Evolutionary conservation across 2,888 invertebrate species (phyloP).

Genomic region (Timema cristinae): DNA sequence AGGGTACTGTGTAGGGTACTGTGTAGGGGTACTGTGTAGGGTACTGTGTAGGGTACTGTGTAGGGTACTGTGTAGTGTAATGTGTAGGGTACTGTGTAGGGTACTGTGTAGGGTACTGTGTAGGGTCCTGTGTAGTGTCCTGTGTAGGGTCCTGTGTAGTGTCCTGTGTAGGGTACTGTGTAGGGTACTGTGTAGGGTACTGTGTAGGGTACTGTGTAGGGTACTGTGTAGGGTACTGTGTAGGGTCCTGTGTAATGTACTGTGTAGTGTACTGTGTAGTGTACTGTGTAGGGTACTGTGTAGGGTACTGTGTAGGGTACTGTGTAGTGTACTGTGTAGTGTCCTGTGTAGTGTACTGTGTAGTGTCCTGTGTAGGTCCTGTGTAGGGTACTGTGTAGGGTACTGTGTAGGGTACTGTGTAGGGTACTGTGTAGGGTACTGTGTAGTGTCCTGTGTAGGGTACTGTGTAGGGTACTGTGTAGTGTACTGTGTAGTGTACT

Average conservation of each 20-base stretch:
- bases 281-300: not conserved
- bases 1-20: not conserved
- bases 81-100: not conserved
- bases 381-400: not conserved
- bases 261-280: not conserved
- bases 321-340: not conserved
- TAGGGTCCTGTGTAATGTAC: too few species aligned
- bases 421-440: not conserved
- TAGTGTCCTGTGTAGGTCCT: not conserved
- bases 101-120: not conserved
- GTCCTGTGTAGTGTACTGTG: not conserved
- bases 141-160: too few species aligned
- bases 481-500: slow-evolving; percentile 1
- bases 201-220: not conserved
- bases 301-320: not conserved
- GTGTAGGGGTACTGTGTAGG: not conserved
- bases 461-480: not conserved
- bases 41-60: not conserved
- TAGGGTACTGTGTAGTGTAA: not conserved
- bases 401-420: not conserved
- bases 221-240: not conserved
- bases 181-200: not conserved
- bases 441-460: not conserved
- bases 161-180: not conserved
- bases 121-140: not conserved